These are phyloP conservation scores for Triplophysa bombifrons DNA, from an alignment of 2,797 vertebrate genomes.

Conservation along the genomic window DNA sequence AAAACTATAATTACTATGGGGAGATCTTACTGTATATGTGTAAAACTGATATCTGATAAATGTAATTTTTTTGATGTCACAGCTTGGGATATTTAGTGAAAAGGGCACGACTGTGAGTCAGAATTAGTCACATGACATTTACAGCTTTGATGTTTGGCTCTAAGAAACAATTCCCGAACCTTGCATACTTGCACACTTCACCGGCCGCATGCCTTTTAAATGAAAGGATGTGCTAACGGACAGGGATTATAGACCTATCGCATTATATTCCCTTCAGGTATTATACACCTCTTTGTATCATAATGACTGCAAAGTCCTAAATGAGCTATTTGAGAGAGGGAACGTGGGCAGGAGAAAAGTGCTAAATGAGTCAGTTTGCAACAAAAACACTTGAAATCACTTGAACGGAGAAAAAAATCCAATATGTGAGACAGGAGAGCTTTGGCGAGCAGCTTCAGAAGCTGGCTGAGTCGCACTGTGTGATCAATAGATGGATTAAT, in stretches of 20 bases:
- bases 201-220: neutral
- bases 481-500: conserved; percentile 84
- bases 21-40: no score
- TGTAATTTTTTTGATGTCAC: no score
- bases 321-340: conserved; percentile 8
- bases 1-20: no score
- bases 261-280: neutral
- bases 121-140: neutral
- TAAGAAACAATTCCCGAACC: neutral
- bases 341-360: neutral
- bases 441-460: conserved; percentile 58
- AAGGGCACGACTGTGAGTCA: neutral
- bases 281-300: neutral
- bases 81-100: no score
- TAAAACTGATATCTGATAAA: no score
- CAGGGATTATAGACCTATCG: neutral
- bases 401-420: neutral
- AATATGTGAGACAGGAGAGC: conserved; percentile 34
- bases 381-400: conserved; percentile 27
- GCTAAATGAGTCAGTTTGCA: conserved; percentile 24
- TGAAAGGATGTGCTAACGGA: neutral
- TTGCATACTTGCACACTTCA: neutral
- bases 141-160: neutral
- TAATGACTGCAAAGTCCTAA: neutral
- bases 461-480: conserved; percentile 65